Percentiles rank a stretch among this genome's conserved stretches.
Conservation (phyloP, 2,888 invertebrate species). For the Cryptocephalus moraei region DNA sequence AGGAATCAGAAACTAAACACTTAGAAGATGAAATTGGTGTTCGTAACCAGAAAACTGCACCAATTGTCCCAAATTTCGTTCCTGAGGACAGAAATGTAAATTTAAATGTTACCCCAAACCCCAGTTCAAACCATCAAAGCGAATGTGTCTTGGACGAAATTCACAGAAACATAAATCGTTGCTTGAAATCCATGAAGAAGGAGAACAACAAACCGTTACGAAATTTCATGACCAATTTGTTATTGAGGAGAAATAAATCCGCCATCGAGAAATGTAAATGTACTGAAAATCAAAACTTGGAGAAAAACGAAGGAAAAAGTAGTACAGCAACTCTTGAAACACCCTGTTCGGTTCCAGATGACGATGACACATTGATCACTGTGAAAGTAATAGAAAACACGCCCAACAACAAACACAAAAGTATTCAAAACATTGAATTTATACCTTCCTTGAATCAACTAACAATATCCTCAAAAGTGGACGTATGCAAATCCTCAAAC, state of each 20-base stretch:
- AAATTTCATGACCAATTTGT: conserved; percentile 6
- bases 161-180: too few relatives aligned
- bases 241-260: conserved; percentile 6
- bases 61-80: too few relatives aligned
- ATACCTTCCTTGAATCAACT: conserved; percentile 14
- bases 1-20: too few relatives aligned
- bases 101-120: too few relatives aligned
- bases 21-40: too few relatives aligned
- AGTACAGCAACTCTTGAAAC: too few relatives aligned
- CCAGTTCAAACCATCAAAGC: too few relatives aligned
- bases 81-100: too few relatives aligned
- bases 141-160: too few relatives aligned
- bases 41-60: too few relatives aligned
- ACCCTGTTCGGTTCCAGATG: too few relatives aligned
- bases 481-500: neutral
- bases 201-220: conserved; percentile 5
- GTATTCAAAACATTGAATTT: conserved; percentile 15
- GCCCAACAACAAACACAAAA: conserved; percentile 8
- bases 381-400: conserved; percentile 11
- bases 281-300: neutral
- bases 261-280: neutral
- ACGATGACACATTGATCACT: too few relatives aligned
- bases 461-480: conserved; percentile 14
- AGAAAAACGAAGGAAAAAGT: neutral
- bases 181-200: neutral